Conservation (phyloP, 37 sponge, comb jelly and placozoan species). For the Crambe crambe region DNA sequence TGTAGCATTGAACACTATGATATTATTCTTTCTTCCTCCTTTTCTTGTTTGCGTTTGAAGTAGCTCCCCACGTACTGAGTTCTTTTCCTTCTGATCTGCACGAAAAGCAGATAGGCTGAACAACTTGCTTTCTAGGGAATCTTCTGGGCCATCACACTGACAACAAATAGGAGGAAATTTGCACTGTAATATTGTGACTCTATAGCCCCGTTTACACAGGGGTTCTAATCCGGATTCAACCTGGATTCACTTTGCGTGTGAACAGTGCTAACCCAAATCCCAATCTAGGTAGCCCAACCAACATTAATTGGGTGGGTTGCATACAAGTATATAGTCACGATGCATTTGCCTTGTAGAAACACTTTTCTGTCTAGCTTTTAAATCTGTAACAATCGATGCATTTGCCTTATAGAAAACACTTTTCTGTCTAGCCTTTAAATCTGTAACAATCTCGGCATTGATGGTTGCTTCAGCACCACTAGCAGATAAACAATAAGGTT, state of each 20-base stretch:
- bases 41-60: neutral
- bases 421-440: neutral
- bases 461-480: neutral
- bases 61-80: slow-evolving; percentile 1
- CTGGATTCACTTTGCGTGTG: neutral
- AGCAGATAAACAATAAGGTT: slow-evolving; percentile 3
- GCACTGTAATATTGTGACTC: slow-evolving; percentile 17
- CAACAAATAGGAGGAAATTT: slow-evolving; percentile 6
- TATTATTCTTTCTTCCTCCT: neutral
- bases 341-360: neutral
- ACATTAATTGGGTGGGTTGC: no score
- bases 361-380: neutral
- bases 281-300: no score
- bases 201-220: no score
- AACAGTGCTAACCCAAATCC: neutral
- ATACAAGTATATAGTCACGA: neutral
- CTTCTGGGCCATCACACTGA: slow-evolving; percentile 16
- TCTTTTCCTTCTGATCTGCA: slow-evolving; percentile 15
- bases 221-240: no score
- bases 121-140: neutral
- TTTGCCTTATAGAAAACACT: neutral
- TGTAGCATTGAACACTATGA: no score
- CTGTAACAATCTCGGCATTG: neutral
- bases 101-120: slow-evolving; percentile 13
- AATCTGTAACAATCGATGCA: neutral